Base-by-base conservation (phyloP, 1,140 invertebrate species). In the Drosophila sp. region DNA sequence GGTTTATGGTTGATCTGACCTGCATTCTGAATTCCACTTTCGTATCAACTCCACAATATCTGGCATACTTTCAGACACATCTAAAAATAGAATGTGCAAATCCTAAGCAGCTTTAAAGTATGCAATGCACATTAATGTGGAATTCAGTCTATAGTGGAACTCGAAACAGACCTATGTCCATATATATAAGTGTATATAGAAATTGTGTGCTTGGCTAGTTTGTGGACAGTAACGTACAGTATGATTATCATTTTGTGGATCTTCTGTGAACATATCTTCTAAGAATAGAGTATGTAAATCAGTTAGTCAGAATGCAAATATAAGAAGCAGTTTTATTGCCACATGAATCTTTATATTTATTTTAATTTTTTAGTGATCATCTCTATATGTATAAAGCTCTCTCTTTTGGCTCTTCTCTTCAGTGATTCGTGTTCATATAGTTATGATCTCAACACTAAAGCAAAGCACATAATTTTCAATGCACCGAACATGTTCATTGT, bases 161-260 rank as follows among this genome's bases (percentile, higher is more conserved):
- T 53, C 32, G 32, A 53, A 9, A 53, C 14, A 53, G 29, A 36
- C 25, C 25, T n/a, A n/a, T n/a, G n/a, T n/a, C n/a, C 14, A 9
- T 46, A 41, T 69, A 18, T 38, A 45, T 63, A 50, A 67, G 82
- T 45, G 29, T 69, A 18, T 46, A 45, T 63, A 50, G 76, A 89
- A 87, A 87, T 87, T 87, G 76, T 87, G 82, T 89, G 82, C 83
- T 87, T 48, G 72, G 72, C 83, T 67, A 66, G 82, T 79, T 64
- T 64, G 78, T 80, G 78, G 83, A 71, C 83, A 89, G 72, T 84
- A 79, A 73, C 79, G 78, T 82, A 81, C 81, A 7, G 9, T 51
- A 18, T 34, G 48, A 34, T 16, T 51, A 34, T 57, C 65, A 46
- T 64, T 67, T 46, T 21, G 65, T 27, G 18, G 36, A 62, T 51